A percentile compares a stretch with the other conserved stretches of the same genome.
Evolutionary conservation across 2,888 invertebrate genomes (phyloP).

Genomic region (Syritta pipiens): DNA sequence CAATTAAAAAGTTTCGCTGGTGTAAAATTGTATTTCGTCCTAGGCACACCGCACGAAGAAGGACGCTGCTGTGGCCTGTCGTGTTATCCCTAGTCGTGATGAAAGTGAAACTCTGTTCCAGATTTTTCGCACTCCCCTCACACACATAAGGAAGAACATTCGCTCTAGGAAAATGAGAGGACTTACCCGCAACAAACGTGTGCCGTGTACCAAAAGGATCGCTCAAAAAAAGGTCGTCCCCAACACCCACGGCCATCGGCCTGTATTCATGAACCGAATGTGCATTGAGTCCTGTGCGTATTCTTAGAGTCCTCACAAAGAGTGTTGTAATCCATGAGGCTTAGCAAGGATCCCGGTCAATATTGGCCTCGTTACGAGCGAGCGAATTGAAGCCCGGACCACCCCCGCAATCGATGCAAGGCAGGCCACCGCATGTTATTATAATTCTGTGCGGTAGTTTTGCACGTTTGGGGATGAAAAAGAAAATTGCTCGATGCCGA

Average conservation of each 20-base stretch:
- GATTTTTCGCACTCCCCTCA: slow-evolving; percentile 22
- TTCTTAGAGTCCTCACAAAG: slow-evolving; percentile 39
- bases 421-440: slow-evolving; percentile 57
- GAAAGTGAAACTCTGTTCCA: slow-evolving; percentile 33
- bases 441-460: slow-evolving; percentile 58
- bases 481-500: slow-evolving; percentile 54
- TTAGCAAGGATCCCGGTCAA: slow-evolving; percentile 69
- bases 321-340: slow-evolving; percentile 70
- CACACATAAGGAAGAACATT: background rate
- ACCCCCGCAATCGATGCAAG: slow-evolving; percentile 26
- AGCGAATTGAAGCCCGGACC: slow-evolving; percentile 45
- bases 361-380: slow-evolving; percentile 71
- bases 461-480: slow-evolving; percentile 41
- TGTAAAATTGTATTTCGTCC: slow-evolving; percentile 61
- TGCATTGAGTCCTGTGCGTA: too few relatives aligned
- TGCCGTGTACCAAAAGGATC: slow-evolving; percentile 1
- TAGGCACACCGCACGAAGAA: slow-evolving; percentile 5
- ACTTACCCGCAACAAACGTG: slow-evolving; percentile 36
- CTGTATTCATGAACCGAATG: slow-evolving; percentile 52
- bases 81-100: background rate
- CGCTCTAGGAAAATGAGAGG: slow-evolving; percentile 25
- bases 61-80: background rate
- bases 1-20: slow-evolving; percentile 70
- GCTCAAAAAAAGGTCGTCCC: background rate
- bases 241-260: slow-evolving; percentile 6